Base-by-base conservation (phyloP, 2,113 vertebrate genomes). In the Ceyx melanurus region DNA sequence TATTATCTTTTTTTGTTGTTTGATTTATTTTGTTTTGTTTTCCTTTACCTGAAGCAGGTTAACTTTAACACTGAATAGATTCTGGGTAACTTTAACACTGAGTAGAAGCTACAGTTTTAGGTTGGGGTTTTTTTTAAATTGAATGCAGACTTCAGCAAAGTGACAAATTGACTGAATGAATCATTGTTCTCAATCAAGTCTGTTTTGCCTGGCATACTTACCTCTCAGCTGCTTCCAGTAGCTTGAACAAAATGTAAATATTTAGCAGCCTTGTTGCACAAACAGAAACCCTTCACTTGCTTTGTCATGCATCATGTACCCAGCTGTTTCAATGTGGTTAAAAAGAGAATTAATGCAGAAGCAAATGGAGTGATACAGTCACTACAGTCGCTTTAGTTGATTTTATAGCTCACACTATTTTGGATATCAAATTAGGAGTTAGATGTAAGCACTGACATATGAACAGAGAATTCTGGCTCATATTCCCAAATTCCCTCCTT, bases 191-290 rank as follows among this genome's bases (percentile, higher is more conserved):
- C 50, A 94, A 56, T 57, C 80, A 83, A 50, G 26, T 58, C 22
- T 83, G 65, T 33, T 78, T 81, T 90, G 21, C 35, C 48, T 88
- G 53, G 37, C 65, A 74, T 56, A 25, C 37, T 88, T 94, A 66
- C 46, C 15, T 88, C 72, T 81, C 76, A 74, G 68, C 56, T 86
- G 73, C 40, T 92, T 88, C 43, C 56, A 92, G n/a, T 5, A 86
- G 31, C 61, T 78, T 71, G 17, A 86, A 92, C 25, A 88, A 78
- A 73, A 78, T 26, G 61, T 81, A 89, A 88, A 90, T 88, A 90
- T 92, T 90, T 71, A 86, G 31, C 70, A 86, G 61, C 17, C 25
- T 6, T 81, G 28, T 62, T 75, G 48, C 65, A 77, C 70, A 94
- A 93, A 82, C 43, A 90, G 71, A 92, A 90, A 81, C 48, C 16